These are phyloP conservation scores for Chloropsis hardwickii DNA, from an alignment of 2,113 vertebrate species.

Conservation along the genomic window DNA sequence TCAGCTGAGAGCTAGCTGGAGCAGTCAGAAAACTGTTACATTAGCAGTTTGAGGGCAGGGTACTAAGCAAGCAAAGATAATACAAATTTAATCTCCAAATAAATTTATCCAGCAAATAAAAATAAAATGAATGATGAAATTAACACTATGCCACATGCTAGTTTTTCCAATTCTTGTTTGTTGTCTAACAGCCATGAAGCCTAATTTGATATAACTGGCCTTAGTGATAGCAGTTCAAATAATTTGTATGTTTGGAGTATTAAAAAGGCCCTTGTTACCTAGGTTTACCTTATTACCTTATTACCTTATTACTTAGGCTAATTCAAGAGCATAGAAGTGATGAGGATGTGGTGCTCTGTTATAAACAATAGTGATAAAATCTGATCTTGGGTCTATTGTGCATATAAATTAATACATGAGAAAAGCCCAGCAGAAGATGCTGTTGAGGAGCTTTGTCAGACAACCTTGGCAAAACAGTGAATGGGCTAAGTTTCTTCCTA, in stretches of 20 bases:
- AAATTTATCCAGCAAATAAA: background rate
- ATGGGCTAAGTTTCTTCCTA: background rate
- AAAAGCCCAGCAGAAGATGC: background rate
- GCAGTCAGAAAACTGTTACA: conserved; percentile 21
- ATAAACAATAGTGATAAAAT: background rate
- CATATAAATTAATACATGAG: fast-evolving
- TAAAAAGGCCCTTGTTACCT: background rate
- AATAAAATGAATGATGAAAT: conserved; percentile 16
- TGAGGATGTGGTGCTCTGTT: background rate
- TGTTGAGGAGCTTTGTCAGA: background rate
- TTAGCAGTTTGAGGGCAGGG: conserved; percentile 9
- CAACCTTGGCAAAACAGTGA: background rate
- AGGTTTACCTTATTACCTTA: background rate
- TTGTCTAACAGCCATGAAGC: background rate
- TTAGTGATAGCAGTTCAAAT: background rate
- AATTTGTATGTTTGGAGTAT: background rate
- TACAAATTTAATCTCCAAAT: conserved; percentile 19
- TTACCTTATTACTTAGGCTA: background rate
- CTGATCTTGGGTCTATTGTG: background rate
- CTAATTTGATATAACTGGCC: background rate
- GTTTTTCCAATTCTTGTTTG: background rate
- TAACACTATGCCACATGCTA: background rate
- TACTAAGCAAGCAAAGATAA: conserved; percentile 18
- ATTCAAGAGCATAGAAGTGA: background rate
- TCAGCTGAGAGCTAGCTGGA: background rate